Evolutionary conservation across 1,140 invertebrate species (phyloP).

Genomic region (Pteromalus puparum): DNA sequence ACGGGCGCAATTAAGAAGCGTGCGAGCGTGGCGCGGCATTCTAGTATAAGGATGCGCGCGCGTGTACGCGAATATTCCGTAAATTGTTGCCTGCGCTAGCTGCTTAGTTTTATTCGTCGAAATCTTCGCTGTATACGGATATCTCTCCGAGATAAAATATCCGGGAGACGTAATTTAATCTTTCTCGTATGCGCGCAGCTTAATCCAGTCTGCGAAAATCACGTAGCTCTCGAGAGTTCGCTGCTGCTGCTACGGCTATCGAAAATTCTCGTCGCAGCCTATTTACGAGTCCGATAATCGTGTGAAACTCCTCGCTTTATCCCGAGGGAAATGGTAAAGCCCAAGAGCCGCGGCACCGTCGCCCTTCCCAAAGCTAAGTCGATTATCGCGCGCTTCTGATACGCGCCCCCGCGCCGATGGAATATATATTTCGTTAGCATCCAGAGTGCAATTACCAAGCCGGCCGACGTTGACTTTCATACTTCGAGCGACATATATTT

Average conservation of each 20-base stretch:
- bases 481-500: slow-evolving; percentile 12
- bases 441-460: slow-evolving; percentile 31
- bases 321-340: slow-evolving; percentile 18
- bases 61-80: neutral
- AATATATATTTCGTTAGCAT: slow-evolving; percentile 46
- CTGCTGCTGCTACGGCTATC: neutral
- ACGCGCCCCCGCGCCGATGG: slow-evolving; percentile 14
- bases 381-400: slow-evolving; percentile 30
- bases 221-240: slow-evolving; percentile 5
- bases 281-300: slow-evolving; percentile 46
- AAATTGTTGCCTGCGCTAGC: neutral
- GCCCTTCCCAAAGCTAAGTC: slow-evolving; percentile 15
- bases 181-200: neutral
- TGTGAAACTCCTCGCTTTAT: slow-evolving; percentile 25
- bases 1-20: slow-evolving; percentile 35
- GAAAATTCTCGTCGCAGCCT: slow-evolving; percentile 34
- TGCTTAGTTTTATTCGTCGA: too few relatives aligned
- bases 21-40: neutral
- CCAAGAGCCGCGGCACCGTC: neutral
- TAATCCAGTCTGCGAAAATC: slow-evolving; percentile 17
- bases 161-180: neutral
- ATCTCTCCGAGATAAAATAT: neutral
- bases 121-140: too few relatives aligned
- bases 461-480: slow-evolving; percentile 39
- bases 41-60: neutral